Evolutionary conservation across 2,888 invertebrate species (phyloP).

Genomic region (Timandra comae): DNA sequence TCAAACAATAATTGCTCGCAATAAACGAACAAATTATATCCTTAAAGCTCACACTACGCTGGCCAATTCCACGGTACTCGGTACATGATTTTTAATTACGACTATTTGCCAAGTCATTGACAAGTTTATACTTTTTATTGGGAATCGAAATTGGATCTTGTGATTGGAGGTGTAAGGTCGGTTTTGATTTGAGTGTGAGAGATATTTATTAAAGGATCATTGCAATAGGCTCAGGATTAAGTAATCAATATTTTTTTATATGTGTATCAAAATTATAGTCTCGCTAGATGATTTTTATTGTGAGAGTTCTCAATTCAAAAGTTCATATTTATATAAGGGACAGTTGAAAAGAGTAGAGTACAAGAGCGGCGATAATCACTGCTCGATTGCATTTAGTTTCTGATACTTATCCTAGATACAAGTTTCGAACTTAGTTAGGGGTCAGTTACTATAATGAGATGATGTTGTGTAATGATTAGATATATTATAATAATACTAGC

Average conservation of each 20-base stretch:
- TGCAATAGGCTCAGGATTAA: constrained; percentile 30
- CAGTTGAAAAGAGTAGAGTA: too few relatives aligned
- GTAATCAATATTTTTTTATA: constrained; percentile 30
- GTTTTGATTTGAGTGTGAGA: constrained; percentile 3
- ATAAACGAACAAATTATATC: constrained; percentile 11
- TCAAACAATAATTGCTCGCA: constrained; percentile 4
- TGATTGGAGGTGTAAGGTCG: constrained; percentile 12
- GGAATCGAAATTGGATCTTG: constrained; percentile 8
- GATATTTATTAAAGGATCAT: constrained; percentile 18
- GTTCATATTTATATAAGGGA: too few relatives aligned
- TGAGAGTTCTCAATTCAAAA: too few relatives aligned
- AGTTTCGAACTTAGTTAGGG: too few relatives aligned
- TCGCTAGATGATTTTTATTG: too few relatives aligned
- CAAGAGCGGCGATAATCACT: too few relatives aligned
- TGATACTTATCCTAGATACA: too few relatives aligned
- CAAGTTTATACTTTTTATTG: constrained; percentile 27
- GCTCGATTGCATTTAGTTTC: too few relatives aligned
- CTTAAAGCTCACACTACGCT: constrained; percentile 20
- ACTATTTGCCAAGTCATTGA: constrained; percentile 35
- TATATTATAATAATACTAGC: too few relatives aligned
- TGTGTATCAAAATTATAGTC: constrained; percentile 31
- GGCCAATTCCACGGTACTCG: constrained; percentile 23
- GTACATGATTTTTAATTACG: constrained; percentile 42
- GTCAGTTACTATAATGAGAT: too few relatives aligned
- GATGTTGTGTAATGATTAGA: too few relatives aligned